Conservation (phyloP, 2,113 vertebrate genomes). For the Percina caprodes region DNA sequence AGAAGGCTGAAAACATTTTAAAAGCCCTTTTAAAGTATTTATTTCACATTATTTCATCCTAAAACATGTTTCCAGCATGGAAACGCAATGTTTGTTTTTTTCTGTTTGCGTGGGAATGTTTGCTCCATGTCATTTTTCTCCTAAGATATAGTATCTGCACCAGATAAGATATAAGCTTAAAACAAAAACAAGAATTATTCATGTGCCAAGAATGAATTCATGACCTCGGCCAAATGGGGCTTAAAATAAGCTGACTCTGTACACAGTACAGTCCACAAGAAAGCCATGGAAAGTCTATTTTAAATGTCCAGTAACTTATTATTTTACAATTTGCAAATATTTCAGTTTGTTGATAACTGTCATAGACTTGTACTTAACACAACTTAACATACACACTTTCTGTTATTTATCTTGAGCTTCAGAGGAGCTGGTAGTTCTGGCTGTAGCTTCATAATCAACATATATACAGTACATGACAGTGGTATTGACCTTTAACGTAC, state of each 20-base stretch:
- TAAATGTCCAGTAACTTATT: neutral
- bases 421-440: neutral
- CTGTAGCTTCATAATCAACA: neutral
- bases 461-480: neutral
- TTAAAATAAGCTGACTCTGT: slow-evolving; percentile 25
- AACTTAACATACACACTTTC: neutral
- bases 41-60: neutral
- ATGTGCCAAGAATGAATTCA: slow-evolving; percentile 25
- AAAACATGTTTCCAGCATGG: neutral
- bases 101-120: slow-evolving; percentile 19
- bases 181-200: slow-evolving; percentile 52
- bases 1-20: neutral
- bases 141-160: slow-evolving; percentile 20
- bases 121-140: neutral
- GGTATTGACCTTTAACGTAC: neutral
- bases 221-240: slow-evolving; percentile 23
- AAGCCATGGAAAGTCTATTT: neutral
- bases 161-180: neutral
- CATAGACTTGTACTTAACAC: too few species aligned
- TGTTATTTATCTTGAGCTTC: neutral
- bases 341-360: neutral
- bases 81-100: slow-evolving; percentile 1
- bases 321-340: neutral
- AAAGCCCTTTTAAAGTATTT: neutral
- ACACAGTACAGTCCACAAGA: neutral